These are phyloP conservation scores for Drosophila sp. DNA, from an alignment of 1,140 invertebrate genomes.

Conservation along the genomic window DNA sequence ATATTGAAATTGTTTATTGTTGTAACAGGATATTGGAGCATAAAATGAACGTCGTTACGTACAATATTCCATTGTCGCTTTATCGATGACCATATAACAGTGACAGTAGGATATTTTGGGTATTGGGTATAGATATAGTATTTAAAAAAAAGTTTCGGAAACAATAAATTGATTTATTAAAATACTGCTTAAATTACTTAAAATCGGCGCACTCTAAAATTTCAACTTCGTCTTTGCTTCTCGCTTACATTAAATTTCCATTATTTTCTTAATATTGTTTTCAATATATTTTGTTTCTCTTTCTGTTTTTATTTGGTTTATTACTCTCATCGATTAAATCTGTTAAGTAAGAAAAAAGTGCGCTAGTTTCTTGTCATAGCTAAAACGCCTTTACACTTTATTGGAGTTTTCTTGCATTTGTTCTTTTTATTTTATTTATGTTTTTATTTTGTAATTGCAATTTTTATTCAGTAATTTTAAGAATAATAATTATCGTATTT, in stretches of 20 bases:
- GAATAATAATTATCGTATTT: constrained; percentile 30
- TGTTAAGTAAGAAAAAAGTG: constrained; percentile 69
- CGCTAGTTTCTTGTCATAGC: constrained; percentile 57
- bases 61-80: background rate
- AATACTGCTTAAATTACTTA: constrained; percentile 59
- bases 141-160: constrained; percentile 12
- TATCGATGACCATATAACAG: constrained; percentile 19
- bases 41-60: constrained; percentile 13
- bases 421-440: constrained; percentile 37
- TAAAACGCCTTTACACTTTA: constrained; percentile 58
- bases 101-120: constrained; percentile 14
- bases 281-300: constrained; percentile 14
- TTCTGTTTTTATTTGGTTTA: constrained; percentile 18
- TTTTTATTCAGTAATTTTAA: constrained; percentile 35
- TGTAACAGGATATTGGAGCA: constrained; percentile 51
- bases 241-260: constrained; percentile 48
- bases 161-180: constrained; percentile 25
- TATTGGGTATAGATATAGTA: constrained; percentile 13
- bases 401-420: constrained; percentile 19
- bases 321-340: constrained; percentile 37
- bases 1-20: constrained; percentile 49
- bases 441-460: constrained; percentile 34
- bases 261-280: constrained; percentile 27
- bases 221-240: constrained; percentile 53
- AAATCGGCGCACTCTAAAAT: constrained; percentile 68